Evolutionary conservation across 37 sponge, comb jelly and placozoan species (phyloP).

Genomic region (Halichondria panicea): DNA sequence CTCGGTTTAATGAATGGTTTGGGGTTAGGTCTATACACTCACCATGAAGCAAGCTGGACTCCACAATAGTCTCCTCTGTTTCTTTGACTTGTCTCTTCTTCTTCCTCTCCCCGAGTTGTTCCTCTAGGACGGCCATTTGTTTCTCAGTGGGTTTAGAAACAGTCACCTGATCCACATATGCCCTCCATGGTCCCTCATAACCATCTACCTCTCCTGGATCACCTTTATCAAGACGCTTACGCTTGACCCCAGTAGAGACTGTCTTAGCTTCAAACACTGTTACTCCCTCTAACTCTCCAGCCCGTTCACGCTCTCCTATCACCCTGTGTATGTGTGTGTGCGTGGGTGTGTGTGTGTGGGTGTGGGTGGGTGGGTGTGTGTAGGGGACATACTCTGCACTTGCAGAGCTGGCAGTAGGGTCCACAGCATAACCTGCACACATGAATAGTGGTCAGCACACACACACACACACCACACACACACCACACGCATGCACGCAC

Average conservation of each 20-base stretch:
- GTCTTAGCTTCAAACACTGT: conserved; percentile 83
- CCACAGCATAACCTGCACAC: conserved; percentile 69
- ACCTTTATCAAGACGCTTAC: conserved; percentile 80
- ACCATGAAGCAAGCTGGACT: conserved; percentile 88
- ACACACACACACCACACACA: background rate
- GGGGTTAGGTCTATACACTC: background rate
- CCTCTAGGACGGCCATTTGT: conserved; percentile 81
- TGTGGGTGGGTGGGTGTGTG: background rate
- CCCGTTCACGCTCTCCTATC: conserved; percentile 77
- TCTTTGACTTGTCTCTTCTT: conserved; percentile 69
- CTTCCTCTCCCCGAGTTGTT: conserved; percentile 74
- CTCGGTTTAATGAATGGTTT: no score
- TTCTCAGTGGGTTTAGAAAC: conserved; percentile 86
- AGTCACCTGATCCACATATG: conserved; percentile 83
- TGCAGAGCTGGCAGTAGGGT: conserved; percentile 50
- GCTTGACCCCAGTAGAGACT: conserved; percentile 62
- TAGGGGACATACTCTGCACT: conserved; percentile 11
- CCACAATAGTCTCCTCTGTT: conserved; percentile 73
- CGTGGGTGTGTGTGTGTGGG: background rate
- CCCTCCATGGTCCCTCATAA: conserved; percentile 95
- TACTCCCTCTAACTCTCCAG: conserved; percentile 53
- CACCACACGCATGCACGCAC: background rate
- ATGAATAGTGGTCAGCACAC: background rate
- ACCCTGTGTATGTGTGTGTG: conserved; percentile 22
- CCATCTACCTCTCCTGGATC: conserved; percentile 86